Evolutionary conservation across 2,113 vertebrate genomes (phyloP).

Genomic region (Vulpes vulpes): DNA sequence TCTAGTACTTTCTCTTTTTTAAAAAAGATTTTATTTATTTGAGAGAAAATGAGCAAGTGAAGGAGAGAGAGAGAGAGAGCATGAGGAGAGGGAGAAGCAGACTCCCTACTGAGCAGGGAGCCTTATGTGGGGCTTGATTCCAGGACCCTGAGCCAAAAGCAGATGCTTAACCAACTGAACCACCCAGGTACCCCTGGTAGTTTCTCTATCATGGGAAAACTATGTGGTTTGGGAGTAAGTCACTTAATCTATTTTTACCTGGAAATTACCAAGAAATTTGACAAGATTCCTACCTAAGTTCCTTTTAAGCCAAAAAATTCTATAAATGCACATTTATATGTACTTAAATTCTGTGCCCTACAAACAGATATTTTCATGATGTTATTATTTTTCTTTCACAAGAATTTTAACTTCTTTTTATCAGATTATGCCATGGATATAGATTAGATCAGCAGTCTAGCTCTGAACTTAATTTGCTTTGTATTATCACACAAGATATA

Average conservation of each 20-base stretch:
- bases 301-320: neutral
- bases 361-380: neutral
- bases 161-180: too few relatives aligned
- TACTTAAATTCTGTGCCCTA: neutral
- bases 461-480: slow-evolving; percentile 6
- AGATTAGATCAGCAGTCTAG: neutral
- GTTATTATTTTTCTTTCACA: slow-evolving; percentile 17
- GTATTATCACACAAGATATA: neutral
- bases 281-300: neutral
- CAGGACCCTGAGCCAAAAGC: too few relatives aligned
- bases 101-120: too few relatives aligned
- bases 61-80: too few relatives aligned
- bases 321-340: neutral
- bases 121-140: too few relatives aligned
- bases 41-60: too few relatives aligned
- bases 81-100: too few relatives aligned
- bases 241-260: neutral
- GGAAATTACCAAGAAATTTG: neutral
- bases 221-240: neutral
- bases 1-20: neutral
- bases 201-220: neutral
- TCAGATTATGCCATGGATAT: neutral
- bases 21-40: too few relatives aligned
- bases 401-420: neutral
- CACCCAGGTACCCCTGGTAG: neutral